A percentile compares a stretch with the other conserved stretches of the same genome.
phyloP scores from a whole-genome alignment of 2,797 vertebrate genomes.

The Chiloscyllium punctatum region DNA sequence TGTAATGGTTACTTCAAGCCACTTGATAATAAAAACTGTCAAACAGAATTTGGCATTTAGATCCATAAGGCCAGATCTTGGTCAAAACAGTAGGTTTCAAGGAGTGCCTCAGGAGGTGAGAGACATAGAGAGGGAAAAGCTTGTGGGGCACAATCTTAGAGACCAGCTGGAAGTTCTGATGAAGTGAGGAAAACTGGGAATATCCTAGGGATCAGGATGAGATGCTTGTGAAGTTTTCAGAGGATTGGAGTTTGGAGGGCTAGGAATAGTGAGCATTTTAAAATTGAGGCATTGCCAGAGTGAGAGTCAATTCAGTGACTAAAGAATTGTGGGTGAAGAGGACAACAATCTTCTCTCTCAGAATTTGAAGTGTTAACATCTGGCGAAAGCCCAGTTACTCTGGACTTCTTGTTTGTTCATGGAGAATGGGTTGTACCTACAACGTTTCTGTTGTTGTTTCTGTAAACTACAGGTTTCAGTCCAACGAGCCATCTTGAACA shows the following conservation, averaged over 20 bases:
- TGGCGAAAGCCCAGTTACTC: neutral
- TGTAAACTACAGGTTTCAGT: neutral
- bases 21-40: neutral
- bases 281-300: neutral
- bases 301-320: neutral
- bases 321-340: neutral
- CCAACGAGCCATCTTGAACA: neutral
- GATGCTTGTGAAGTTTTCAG: neutral
- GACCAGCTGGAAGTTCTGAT: neutral
- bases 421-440: neutral
- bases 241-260: neutral
- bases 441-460: neutral
- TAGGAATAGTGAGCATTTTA: neutral
- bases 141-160: neutral
- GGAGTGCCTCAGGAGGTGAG: neutral
- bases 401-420: neutral
- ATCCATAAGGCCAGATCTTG: neutral
- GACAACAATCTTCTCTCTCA: neutral
- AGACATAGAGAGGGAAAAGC: neutral
- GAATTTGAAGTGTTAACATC: neutral
- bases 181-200: neutral
- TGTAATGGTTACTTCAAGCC: neutral
- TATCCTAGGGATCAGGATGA: neutral
- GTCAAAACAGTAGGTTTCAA: neutral
- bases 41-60: neutral